These are phyloP conservation scores for Contarinia nasturtii DNA, from an alignment of 1,140 invertebrate species.

Conservation along the genomic window DNA sequence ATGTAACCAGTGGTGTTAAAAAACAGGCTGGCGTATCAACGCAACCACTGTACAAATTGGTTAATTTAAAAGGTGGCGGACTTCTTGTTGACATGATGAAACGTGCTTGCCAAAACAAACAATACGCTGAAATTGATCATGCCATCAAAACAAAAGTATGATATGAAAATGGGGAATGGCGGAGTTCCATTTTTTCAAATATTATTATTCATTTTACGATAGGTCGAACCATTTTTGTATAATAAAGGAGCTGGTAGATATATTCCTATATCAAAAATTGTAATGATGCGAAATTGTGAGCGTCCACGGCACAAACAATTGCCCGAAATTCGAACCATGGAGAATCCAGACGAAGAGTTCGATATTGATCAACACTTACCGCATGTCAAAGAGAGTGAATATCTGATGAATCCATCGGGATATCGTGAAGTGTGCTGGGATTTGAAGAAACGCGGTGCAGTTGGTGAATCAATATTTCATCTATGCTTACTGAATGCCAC, in stretches of 20 bases:
- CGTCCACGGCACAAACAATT: conserved; percentile 59
- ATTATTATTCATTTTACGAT: background rate
- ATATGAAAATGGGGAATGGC: background rate
- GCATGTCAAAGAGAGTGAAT: conserved; percentile 31
- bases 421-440: conserved; percentile 86
- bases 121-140: conserved; percentile 74
- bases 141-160: conserved; percentile 64
- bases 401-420: conserved; percentile 30
- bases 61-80: conserved; percentile 80
- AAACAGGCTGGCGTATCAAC: conserved; percentile 72
- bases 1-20: conserved; percentile 78
- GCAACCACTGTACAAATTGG: conserved; percentile 63
- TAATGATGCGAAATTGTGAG: conserved; percentile 73
- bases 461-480: conserved; percentile 89
- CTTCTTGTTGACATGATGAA: conserved; percentile 87
- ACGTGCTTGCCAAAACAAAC: conserved; percentile 67
- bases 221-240: conserved; percentile 75
- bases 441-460: conserved; percentile 77
- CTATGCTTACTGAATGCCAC: conserved; percentile 83
- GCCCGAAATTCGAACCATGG: conserved; percentile 49
- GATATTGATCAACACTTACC: conserved; percentile 56
- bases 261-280: conserved; percentile 72
- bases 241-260: conserved; percentile 79
- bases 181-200: background rate
- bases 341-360: conserved; percentile 63